Conservation (phyloP, 2,888 invertebrate genomes). For the Philonicus albiceps region DNA sequence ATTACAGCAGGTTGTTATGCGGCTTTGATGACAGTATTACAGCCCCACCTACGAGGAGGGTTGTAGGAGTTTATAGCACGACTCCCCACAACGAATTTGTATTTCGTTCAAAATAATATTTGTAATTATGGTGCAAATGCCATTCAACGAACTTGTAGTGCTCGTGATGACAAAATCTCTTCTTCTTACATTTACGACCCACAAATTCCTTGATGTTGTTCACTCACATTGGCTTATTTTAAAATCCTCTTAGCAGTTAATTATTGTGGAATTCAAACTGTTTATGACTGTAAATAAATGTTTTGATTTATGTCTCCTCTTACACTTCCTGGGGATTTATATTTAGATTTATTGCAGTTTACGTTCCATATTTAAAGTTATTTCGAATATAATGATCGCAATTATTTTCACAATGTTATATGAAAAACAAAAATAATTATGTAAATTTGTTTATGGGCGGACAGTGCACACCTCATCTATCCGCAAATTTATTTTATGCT, state of each 20-base stretch:
- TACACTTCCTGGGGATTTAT: neutral
- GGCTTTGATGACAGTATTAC: conserved; percentile 24
- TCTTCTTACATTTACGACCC: neutral
- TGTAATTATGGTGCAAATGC: neutral
- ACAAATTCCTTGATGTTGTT: neutral
- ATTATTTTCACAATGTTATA: neutral
- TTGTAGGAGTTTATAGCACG: neutral
- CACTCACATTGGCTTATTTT: neutral
- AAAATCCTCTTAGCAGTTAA: neutral
- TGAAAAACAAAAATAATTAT: neutral
- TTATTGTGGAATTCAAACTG: neutral
- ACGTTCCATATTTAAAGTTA: neutral
- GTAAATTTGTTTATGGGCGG: neutral
- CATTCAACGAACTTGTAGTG: too few species aligned
- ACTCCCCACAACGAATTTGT: neutral
- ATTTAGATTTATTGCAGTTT: neutral
- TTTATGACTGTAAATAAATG: neutral
- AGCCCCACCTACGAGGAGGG: neutral
- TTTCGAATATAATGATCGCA: neutral
- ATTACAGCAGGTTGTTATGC: conserved; percentile 35
- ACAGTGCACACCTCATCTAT: neutral
- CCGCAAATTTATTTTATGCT: neutral
- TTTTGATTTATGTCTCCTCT: neutral
- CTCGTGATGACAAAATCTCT: too few species aligned
- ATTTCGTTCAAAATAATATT: neutral